Conservation (phyloP, 2,888 invertebrate genomes). For the Stenurella melanura region DNA sequence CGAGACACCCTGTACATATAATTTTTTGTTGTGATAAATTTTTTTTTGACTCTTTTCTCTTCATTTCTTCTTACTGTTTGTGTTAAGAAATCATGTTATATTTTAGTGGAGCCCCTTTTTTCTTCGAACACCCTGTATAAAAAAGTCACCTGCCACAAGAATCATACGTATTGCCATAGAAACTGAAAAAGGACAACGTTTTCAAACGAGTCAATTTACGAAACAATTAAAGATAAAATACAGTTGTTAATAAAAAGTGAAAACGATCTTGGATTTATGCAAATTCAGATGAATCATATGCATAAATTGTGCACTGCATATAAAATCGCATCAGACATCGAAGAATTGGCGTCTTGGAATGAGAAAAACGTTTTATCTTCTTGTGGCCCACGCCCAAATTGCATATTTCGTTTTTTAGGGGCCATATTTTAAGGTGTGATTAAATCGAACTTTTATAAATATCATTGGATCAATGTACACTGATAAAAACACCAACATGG, state of each 20-base stretch:
- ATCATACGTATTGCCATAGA: not conserved
- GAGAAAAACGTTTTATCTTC: constrained; percentile 35
- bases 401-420: constrained; percentile 13
- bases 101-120: too few species aligned
- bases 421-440: constrained; percentile 31
- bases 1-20: too few species aligned
- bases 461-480: constrained; percentile 17
- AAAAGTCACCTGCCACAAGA: too few species aligned
- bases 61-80: too few species aligned
- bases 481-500: constrained; percentile 11
- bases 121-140: too few species aligned
- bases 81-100: too few species aligned
- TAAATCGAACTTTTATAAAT: constrained; percentile 36
- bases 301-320: constrained; percentile 25
- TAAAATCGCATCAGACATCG: constrained; percentile 30
- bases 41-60: too few species aligned
- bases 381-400: constrained; percentile 38
- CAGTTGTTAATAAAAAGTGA: constrained; percentile 36
- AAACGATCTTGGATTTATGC: constrained; percentile 39
- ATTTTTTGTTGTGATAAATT: too few species aligned
- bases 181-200: not conserved
- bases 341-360: constrained; percentile 20
- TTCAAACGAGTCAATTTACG: constrained; percentile 8
- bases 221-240: constrained; percentile 27
- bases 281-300: constrained; percentile 41